Percentiles rank a stretch among this genome's conserved stretches.
Evolutionary conservation across 2,888 invertebrate genomes (phyloP).

Genomic region (Diarsia dahlii): DNA sequence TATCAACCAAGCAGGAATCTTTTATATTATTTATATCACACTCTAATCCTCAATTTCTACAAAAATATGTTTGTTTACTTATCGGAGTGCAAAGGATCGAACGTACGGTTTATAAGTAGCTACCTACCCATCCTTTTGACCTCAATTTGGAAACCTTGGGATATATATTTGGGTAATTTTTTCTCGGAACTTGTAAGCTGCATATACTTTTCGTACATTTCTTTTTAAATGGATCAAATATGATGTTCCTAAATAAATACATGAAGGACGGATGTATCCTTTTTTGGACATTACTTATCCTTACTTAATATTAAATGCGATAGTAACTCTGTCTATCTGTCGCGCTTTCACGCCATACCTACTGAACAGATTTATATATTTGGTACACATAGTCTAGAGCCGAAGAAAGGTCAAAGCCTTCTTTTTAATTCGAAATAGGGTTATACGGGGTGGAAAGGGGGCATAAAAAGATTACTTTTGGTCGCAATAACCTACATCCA

Average conservation of each 20-base stretch:
- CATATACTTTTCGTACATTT: slow-evolving; percentile 4
- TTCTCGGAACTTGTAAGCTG: slow-evolving; percentile 20
- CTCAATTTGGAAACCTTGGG: slow-evolving; percentile 26
- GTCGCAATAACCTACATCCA: too few relatives aligned
- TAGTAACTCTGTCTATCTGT: too few relatives aligned
- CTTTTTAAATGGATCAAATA: slow-evolving; percentile 3
- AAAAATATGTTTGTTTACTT: slow-evolving; percentile 41
- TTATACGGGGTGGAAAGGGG: too few relatives aligned
- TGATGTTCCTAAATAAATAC: slow-evolving; percentile 6
- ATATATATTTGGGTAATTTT: slow-evolving; percentile 39
- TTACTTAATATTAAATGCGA: too few relatives aligned
- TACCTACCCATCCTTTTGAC: slow-evolving; percentile 40
- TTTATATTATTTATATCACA: slow-evolving; percentile 1
- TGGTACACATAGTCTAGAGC: too few relatives aligned
- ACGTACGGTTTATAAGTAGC: slow-evolving; percentile 45
- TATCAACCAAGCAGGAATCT: not conserved
- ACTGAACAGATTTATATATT: too few relatives aligned
- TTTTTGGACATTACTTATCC: not conserved
- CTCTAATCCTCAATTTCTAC: not conserved
- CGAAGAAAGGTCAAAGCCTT: too few relatives aligned
- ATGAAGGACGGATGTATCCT: not conserved
- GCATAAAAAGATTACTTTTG: too few relatives aligned
- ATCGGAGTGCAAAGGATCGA: slow-evolving; percentile 38
- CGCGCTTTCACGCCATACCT: too few relatives aligned
- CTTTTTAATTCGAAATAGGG: too few relatives aligned